Base-by-base conservation (phyloP, 2,797 vertebrate genomes). In the Galagoides demidoff region DNA sequence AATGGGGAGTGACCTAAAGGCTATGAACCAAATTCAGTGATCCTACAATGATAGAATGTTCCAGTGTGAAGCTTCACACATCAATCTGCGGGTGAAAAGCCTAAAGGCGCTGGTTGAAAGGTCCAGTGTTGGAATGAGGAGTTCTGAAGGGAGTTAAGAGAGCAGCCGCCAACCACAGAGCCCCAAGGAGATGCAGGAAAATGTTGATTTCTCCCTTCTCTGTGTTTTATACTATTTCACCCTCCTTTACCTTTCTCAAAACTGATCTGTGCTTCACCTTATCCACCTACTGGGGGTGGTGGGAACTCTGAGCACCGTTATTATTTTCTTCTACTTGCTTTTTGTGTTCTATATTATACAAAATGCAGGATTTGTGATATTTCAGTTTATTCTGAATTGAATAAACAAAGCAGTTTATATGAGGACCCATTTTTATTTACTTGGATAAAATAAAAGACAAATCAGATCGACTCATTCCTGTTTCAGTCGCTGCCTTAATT, bases 321-420 rank as follows among this genome's bases (percentile, higher is more conserved):
- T 86, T 90, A 64, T 90, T 90, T 79, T 89, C 49, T 90, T 61
- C 59, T 86, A 31, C 68, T 43, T 27, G 37, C 17, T 77, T 90
- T 49, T 79, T 86, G 29, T 83, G 45, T 66, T 66, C 73, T 73
- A 7, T 55, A 29, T 74, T 93, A 73, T 22, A 64, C 13, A 39
- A 78, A 84, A 63, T 34, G 20, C n/a, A 74, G n/a, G 23, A 57
- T 19, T 88, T 11, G 3, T 37, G 77, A n/a, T 45, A 70, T 94
- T 74, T 76, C 34, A 22, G 17, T 27, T 92, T 45, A 66, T 79
- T 52, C 43, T 34, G 27, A 90, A 59, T 88, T 79, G 34, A 73
- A 23, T 49, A 37, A 76, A 79, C 64, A 79, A 81, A 87, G 34
- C 4, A 78, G 3, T 73, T 64, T 64, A 64, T 34, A 31, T 59